Evolutionary conservation across 2,797 vertebrate genomes (phyloP).

Genomic region (Pseudopleuronectes americanus): DNA sequence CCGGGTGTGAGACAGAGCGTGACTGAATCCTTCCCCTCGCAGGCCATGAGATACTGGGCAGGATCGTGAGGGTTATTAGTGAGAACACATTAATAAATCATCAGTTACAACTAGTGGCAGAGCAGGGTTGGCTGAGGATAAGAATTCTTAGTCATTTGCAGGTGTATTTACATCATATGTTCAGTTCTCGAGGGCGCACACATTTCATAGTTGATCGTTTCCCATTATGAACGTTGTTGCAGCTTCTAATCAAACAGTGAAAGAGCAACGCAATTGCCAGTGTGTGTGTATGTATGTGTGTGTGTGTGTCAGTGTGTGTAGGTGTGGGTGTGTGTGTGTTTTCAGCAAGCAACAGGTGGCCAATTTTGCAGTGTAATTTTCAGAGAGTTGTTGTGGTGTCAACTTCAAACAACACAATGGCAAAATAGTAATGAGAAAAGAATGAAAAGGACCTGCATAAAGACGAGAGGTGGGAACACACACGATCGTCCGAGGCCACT

Average conservation of each 20-base stretch:
- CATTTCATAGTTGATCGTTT: constrained; percentile 30
- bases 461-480: constrained; percentile 2
- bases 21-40: constrained; percentile 34
- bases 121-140: constrained; percentile 38
- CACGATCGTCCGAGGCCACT: constrained; percentile 12
- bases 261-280: constrained; percentile 37
- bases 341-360: constrained; percentile 54
- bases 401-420: constrained; percentile 22
- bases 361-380: constrained; percentile 52
- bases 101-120: constrained; percentile 38
- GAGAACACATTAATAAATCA: constrained; percentile 61
- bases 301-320: no score
- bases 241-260: constrained; percentile 58
- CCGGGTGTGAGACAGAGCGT: constrained; percentile 26
- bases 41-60: constrained; percentile 16
- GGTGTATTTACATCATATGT: constrained; percentile 27
- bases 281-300: not conserved
- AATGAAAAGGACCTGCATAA: not conserved
- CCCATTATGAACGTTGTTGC: constrained; percentile 41
- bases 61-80: constrained; percentile 42
- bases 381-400: constrained; percentile 10
- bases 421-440: constrained; percentile 1
- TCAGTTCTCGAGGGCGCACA: constrained; percentile 10
- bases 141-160: constrained; percentile 34
- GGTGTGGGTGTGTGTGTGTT: not conserved